Evolutionary conservation across 2,888 invertebrate species (phyloP).

Genomic region (Drosophila pegasa): DNA sequence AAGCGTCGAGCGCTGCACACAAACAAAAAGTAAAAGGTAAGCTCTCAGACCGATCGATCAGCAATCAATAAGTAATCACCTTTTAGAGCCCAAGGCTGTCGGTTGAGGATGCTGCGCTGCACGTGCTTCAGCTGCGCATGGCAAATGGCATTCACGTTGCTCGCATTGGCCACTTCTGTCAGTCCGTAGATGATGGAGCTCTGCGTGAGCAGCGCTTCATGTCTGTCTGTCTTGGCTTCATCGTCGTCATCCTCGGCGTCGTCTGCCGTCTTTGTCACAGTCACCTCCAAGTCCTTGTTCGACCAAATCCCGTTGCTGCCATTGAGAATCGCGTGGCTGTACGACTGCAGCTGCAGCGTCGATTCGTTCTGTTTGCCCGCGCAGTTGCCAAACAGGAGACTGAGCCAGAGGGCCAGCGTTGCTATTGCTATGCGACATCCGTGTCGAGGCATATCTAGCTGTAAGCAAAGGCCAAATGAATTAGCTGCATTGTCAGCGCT

Average conservation of each 20-base stretch:
- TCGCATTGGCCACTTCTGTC: constrained; percentile 78
- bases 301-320: constrained; percentile 37
- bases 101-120: constrained; percentile 83
- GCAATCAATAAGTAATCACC: constrained; percentile 82
- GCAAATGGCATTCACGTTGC: constrained; percentile 81
- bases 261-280: background rate
- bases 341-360: constrained; percentile 25
- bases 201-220: constrained; percentile 56
- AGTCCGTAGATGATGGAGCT: constrained; percentile 84
- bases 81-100: constrained; percentile 86
- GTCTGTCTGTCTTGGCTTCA: constrained; percentile 21
- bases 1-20: constrained; percentile 86
- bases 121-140: constrained; percentile 84
- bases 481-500: constrained; percentile 43
- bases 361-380: constrained; percentile 34
- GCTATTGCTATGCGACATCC: constrained; percentile 26
- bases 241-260: background rate
- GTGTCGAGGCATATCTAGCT: constrained; percentile 42
- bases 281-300: constrained; percentile 21
- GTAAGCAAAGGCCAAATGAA: constrained; percentile 38
- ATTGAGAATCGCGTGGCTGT: constrained; percentile 23
- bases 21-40: constrained; percentile 16
- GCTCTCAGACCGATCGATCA: background rate
- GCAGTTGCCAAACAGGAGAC: constrained; percentile 1
- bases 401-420: constrained; percentile 20